Conservation (phyloP, 1,140 invertebrate species). For the Leptinotarsa undecemlineata region DNA sequence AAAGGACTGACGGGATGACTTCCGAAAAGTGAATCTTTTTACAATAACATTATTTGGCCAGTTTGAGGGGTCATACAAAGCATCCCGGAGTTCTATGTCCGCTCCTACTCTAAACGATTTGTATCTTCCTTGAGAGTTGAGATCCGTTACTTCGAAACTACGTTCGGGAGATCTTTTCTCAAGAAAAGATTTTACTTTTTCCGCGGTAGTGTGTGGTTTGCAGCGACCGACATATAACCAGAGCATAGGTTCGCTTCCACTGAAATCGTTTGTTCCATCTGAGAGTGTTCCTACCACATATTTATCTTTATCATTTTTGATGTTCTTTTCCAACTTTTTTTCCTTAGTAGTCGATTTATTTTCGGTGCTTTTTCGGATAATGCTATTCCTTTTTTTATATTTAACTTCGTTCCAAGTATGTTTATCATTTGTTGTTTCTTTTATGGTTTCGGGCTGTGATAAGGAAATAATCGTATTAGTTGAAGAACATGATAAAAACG, state of each 20-base stretch:
- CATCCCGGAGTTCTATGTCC: not conserved
- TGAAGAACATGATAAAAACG: conserved; percentile 1
- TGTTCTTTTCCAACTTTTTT: no score
- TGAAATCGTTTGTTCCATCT: not conserved
- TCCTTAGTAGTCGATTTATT: not conserved
- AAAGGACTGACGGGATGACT: not conserved
- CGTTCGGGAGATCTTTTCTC: not conserved
- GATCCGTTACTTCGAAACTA: conserved; percentile 1
- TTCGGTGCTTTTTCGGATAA: not conserved
- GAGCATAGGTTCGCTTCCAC: conserved; percentile 3
- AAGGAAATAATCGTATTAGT: not conserved
- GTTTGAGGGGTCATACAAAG: not conserved
- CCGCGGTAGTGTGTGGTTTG: not conserved
- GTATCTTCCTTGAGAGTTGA: conserved; percentile 5
- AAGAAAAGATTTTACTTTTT: conserved; percentile 4
- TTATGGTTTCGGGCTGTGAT: not conserved
- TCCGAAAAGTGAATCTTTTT: not conserved
- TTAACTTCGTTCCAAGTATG: not conserved
- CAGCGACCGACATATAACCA: conserved; percentile 10
- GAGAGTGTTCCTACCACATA: not conserved
- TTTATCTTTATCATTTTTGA: not conserved
- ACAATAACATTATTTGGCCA: not conserved
- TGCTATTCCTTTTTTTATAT: not conserved
- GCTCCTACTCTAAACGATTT: not conserved
- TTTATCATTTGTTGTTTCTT: not conserved